Percentiles rank a stretch among this genome's conserved stretches.
These are phyloP conservation scores for Erebia ligea DNA, from an alignment of 2,888 invertebrate genomes.

Conservation along the genomic window DNA sequence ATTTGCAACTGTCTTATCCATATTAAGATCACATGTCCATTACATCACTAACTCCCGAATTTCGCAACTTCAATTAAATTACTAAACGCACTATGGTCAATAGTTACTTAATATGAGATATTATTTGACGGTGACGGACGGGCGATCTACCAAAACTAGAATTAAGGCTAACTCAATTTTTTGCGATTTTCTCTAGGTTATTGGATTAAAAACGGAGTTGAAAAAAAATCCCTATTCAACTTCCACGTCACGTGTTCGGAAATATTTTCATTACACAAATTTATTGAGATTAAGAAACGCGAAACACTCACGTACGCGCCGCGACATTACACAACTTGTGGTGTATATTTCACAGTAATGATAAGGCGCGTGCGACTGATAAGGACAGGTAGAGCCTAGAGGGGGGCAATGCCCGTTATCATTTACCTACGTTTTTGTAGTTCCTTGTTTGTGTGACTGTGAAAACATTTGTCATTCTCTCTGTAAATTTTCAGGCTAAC, in stretches of 20 bases:
- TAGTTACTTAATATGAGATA: neutral
- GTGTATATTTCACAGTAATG: constrained; percentile 45
- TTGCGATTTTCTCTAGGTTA: neutral
- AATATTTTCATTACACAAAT: constrained; percentile 25
- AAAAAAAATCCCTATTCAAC: constrained; percentile 5
- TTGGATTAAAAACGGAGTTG: neutral
- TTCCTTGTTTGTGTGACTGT: constrained; percentile 15
- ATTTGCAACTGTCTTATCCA: constrained; percentile 9
- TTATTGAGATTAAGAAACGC: constrained; percentile 27
- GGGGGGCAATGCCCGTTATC: constrained; percentile 47
- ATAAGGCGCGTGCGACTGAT: constrained; percentile 51
- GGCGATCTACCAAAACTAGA: too few relatives aligned
- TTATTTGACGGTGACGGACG: too few relatives aligned
- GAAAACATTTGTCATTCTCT: neutral
- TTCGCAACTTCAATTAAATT: neutral
- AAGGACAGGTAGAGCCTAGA: constrained; percentile 40
- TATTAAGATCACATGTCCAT: constrained; percentile 24
- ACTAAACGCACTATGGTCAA: neutral
- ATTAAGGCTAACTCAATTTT: too few relatives aligned
- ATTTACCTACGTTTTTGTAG: constrained; percentile 21
- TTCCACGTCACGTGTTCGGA: constrained; percentile 30
- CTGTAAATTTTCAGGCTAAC: too few relatives aligned
- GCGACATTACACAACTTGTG: constrained; percentile 39
- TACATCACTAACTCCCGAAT: constrained; percentile 21
- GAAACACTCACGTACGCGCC: constrained; percentile 35